These are phyloP conservation scores for Drosophila takahashii DNA, from an alignment of 1,140 invertebrate genomes.

Conservation along the genomic window DNA sequence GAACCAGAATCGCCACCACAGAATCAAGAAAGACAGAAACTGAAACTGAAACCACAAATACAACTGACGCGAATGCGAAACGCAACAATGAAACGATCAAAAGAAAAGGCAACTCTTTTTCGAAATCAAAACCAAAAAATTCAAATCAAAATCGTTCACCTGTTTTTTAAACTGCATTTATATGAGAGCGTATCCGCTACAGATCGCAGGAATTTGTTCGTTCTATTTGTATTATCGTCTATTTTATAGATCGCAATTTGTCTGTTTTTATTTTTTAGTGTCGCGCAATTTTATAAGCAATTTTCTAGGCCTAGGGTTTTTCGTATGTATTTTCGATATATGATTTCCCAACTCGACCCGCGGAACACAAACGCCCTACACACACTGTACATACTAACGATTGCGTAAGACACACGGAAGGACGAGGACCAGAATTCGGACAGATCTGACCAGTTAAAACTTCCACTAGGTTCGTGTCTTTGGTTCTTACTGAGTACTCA, in stretches of 20 bases:
- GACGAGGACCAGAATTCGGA: conserved; percentile 27
- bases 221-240: conserved; percentile 64
- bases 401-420: conserved; percentile 19
- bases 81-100: conserved; percentile 67
- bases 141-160: conserved; percentile 69
- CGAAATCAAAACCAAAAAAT: conserved; percentile 46
- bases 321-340: conserved; percentile 66
- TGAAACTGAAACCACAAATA: conserved; percentile 20
- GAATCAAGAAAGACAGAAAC: conserved; percentile 31
- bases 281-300: conserved; percentile 79
- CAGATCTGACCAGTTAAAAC: conserved; percentile 40
- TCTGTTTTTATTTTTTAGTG: conserved; percentile 29
- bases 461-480: conserved; percentile 47
- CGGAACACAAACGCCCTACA: conserved; percentile 4
- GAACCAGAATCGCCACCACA: conserved; percentile 3
- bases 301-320: conserved; percentile 77
- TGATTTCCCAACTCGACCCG: conserved; percentile 46
- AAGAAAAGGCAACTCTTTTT: conserved; percentile 50
- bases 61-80: conserved; percentile 59
- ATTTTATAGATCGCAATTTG: conserved; percentile 51
- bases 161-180: conserved; percentile 76
- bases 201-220: conserved; percentile 16
- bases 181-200: conserved; percentile 32
- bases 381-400: conserved; percentile 65
- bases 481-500: conserved; percentile 63